phyloP scores from a whole-genome alignment of 1,140 invertebrate genomes.

The Zophobas atratus region DNA sequence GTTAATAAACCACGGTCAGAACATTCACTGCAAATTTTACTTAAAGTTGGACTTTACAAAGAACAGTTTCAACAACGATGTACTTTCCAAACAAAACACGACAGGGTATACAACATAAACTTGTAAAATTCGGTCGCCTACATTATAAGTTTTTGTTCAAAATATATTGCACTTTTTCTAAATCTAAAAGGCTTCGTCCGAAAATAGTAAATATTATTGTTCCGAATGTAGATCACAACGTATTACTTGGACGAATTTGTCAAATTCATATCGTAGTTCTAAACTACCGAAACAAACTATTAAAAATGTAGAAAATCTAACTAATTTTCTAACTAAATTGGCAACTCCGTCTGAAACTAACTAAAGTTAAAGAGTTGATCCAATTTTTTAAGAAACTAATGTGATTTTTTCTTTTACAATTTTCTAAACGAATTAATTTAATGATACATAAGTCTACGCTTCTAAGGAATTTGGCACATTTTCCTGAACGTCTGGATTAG shows the following conservation, averaged over 20 bases:
- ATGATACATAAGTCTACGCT: no score
- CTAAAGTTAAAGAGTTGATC: no score
- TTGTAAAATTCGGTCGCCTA: no score
- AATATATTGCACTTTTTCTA: conserved; percentile 39
- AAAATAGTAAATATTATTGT: conserved; percentile 18
- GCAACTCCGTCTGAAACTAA: neutral
- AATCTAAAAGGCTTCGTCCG: conserved; percentile 34
- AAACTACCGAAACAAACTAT: conserved; percentile 12
- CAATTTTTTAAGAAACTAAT: no score
- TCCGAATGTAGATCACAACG: conserved; percentile 8
- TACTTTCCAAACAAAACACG: conserved; percentile 9
- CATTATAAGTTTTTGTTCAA: neutral
- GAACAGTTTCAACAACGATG: conserved; percentile 43
- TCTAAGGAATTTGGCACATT: conserved; percentile 16
- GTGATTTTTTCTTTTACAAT: no score
- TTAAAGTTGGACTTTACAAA: conserved; percentile 38
- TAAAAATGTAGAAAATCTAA: conserved; percentile 42
- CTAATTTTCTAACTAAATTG: neutral
- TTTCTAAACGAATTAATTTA: no score
- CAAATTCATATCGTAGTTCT: neutral
- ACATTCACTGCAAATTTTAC: conserved; percentile 43
- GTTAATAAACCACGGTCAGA: neutral
- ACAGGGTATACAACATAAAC: conserved; percentile 15
- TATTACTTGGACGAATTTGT: conserved; percentile 24
- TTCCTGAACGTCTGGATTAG: conserved; percentile 50